Evolutionary conservation across 2,797 vertebrate species (phyloP).

Genomic region (Sebastes cheni): DNA sequence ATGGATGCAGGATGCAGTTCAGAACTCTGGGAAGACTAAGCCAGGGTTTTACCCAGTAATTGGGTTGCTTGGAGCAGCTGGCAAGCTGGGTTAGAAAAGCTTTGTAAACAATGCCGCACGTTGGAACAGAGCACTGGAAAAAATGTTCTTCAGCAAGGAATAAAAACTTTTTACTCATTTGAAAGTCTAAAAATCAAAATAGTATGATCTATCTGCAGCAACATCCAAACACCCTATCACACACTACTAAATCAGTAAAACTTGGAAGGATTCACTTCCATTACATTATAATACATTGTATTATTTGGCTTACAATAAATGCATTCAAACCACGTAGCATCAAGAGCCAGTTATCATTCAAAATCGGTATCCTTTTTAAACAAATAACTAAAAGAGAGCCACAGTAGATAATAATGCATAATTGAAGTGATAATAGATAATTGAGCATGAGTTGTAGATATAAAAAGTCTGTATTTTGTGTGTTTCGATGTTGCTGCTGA

Average conservation of each 20-base stretch:
- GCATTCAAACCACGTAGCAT: background rate
- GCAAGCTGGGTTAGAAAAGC: slow-evolving; percentile 65
- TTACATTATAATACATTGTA: background rate
- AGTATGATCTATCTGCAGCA: background rate
- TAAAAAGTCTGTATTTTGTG: background rate
- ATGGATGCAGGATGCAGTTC: slow-evolving; percentile 70
- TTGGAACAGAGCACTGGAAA: slow-evolving; percentile 26
- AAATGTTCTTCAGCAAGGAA: slow-evolving; percentile 27
- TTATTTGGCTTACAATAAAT: background rate
- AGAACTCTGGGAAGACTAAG: slow-evolving; percentile 71
- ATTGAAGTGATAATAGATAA: background rate
- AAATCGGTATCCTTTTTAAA: background rate
- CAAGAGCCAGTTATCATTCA: background rate
- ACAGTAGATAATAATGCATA: too few species aligned
- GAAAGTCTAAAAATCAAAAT: slow-evolving; percentile 8
- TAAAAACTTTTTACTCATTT: slow-evolving; percentile 15
- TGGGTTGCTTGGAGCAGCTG: slow-evolving; percentile 73
- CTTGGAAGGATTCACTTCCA: background rate
- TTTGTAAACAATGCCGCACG: slow-evolving; percentile 67
- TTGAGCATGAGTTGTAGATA: background rate
- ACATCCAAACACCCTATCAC: background rate
- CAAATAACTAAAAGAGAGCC: too few species aligned
- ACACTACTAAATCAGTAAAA: background rate
- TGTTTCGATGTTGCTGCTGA: background rate
- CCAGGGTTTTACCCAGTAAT: slow-evolving; percentile 76